Evolutionary conservation across 2,888 invertebrate genomes (phyloP), one percentile per base, ranked within the genome.

Genomic region (Trichopoda pennipes): DNA sequence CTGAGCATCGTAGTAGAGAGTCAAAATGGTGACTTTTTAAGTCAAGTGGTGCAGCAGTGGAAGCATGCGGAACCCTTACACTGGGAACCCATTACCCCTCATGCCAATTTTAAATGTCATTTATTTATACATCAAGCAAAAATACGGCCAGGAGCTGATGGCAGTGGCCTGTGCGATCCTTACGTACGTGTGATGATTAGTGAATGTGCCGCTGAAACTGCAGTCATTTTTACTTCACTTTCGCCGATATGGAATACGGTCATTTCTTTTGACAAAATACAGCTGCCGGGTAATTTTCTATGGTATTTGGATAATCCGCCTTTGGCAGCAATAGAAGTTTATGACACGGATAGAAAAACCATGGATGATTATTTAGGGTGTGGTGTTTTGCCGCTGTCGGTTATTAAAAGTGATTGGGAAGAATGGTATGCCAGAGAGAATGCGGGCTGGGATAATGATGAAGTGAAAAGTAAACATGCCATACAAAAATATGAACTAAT

Each of bases 81-180:
- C 47, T 90, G 89, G 86, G 63, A 80, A 7, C 88, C 89, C 0
- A 85, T 75, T 8, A 70, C 84, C 6, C 73, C 63, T 0, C 83
- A 85, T 32, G 90, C 94, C 92, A 90, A 91, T 81, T 92, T 94
- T 80, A 93, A 94, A 86, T 93, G 93, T 80, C 92, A 94, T 21
- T 92, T 93, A 0, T 94, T 94, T 86, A 92, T 96, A 84, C 94
- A 94, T 87, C 94, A 94, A 91, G 95, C 94, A 1, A 94, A 94
- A 88, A 91, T 95, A 49, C 92, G 91, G 17, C 92, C 92, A 0
- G 93, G 93, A 2, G 90, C 91, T 81, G 93, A 94, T 75, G 89
- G 89, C 21, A 91, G 91, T 8, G 93, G 92, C 0, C 88, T 93
- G 23, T 91, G 92, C 38, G 93, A 94, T 88, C 91, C 94, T 0